Conservation (phyloP, 2,797 vertebrate species). For the Hybognathus amarus region DNA sequence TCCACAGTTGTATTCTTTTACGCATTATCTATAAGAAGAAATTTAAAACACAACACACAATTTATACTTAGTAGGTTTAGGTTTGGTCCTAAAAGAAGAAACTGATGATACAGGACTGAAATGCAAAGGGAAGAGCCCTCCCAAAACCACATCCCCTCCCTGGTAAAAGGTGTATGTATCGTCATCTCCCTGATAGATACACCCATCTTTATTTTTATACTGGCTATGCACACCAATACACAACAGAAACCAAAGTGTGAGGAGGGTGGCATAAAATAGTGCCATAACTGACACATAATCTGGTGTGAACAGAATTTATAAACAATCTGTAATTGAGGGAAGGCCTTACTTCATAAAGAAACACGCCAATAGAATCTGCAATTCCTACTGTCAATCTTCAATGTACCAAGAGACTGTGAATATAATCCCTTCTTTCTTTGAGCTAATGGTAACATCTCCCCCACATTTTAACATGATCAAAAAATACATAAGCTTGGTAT, state of each 20-base stretch:
- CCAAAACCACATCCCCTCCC: slow-evolving; percentile 73
- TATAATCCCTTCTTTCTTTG: neutral
- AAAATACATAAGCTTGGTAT: neutral
- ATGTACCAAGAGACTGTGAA: neutral
- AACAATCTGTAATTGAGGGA: slow-evolving; percentile 8
- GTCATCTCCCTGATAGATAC: slow-evolving; percentile 69
- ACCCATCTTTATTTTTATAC: slow-evolving; percentile 48
- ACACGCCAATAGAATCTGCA: slow-evolving; percentile 40
- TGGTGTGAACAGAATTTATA: too few relatives aligned
- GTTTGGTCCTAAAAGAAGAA: slow-evolving; percentile 64
- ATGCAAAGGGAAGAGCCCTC: slow-evolving; percentile 75
- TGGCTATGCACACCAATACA: slow-evolving; percentile 3
- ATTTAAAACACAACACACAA: slow-evolving; percentile 64
- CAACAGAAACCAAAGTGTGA: slow-evolving; percentile 47
- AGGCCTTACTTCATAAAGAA: slow-evolving; percentile 10
- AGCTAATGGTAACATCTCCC: neutral
- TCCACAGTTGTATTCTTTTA: neutral
- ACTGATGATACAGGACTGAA: slow-evolving; percentile 63
- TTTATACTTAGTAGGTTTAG: slow-evolving; percentile 62
- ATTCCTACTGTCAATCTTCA: neutral
- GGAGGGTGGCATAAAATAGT: slow-evolving; percentile 21
- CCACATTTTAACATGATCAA: neutral
- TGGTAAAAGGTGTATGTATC: slow-evolving; percentile 66
- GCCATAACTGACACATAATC: slow-evolving; percentile 47
- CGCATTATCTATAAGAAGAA: too few relatives aligned